Evolutionary conservation across 2,888 invertebrate species (phyloP), one percentile per base, ranked within the genome.

Genomic region (Eurytoma adleriae): DNA sequence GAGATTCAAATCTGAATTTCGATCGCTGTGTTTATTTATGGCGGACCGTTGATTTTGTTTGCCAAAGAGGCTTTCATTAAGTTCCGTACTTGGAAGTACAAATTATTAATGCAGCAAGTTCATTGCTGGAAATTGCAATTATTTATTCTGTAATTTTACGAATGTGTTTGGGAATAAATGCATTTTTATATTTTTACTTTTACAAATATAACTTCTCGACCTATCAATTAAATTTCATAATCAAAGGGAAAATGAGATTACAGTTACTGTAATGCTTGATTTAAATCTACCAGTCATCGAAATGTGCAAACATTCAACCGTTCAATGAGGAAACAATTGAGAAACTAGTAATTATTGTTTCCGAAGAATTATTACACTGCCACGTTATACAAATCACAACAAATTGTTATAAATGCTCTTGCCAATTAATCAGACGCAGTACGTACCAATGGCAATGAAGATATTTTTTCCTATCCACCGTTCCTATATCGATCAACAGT

Each of bases 361-460:
- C 18, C 2, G 59, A 7, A 27, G 7, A 3, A 56, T n/a, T 30
- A n/a, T 2, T 4, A 3, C 7, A 20, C 10, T 67, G 57, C n/a
- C 48, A 3, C 20, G 50, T 68, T 68, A 30, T 57, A 68, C 30
- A 67, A 68, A 67, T 57, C 50, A 59, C 57, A 18, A 52, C 52
- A 75, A 67, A 75, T 68, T 59, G 52, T 20, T 30, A 20, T 30
- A 50, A 24, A 75, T 68, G 66, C 40, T 40, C 57, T 3, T 27
- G 52, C 5, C 27, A 61, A 75, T 68, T 75, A 75, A 75, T 75
- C 75, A 50, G 52, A 59, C 75, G 16, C 27, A 24, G n/a, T 40
- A 2, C 40, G 40, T 27, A 40, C n/a, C 48, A n/a, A 40, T 10
- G 30, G 18, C 27, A 27, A 54, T 5, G 52, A 13, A 13, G 52